Conservation (phyloP, 2,888 invertebrate species). For the Nemurella pictetii region DNA sequence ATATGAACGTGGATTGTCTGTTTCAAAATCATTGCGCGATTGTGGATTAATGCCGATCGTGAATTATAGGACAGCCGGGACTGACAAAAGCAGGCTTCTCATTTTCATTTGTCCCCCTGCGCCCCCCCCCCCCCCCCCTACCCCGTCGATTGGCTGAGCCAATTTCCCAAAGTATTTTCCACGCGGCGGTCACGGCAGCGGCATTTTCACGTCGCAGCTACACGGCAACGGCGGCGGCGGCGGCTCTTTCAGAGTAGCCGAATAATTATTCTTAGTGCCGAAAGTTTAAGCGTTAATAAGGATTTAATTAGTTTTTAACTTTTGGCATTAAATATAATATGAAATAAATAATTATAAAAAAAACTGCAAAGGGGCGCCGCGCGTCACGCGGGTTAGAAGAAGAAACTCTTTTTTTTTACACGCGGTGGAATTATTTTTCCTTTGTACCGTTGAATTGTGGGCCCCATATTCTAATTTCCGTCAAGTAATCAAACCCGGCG, state of each 20-base stretch:
- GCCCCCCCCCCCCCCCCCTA: background rate
- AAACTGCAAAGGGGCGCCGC: background rate
- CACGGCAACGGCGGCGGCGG: background rate
- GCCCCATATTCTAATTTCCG: conserved; percentile 6
- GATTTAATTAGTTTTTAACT: conserved; percentile 17
- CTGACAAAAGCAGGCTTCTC: background rate
- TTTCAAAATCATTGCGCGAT: background rate
- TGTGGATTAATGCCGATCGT: background rate
- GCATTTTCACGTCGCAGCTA: background rate
- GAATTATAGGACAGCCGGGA: background rate
- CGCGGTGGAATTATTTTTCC: background rate
- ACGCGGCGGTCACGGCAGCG: background rate
- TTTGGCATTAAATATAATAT: background rate
- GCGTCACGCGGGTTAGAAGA: background rate
- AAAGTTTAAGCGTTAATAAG: background rate
- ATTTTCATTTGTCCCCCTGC: background rate
- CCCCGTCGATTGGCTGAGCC: background rate
- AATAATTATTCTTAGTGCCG: background rate
- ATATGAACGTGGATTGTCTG: background rate
- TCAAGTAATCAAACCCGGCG: conserved; percentile 4
- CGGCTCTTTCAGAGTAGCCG: background rate
- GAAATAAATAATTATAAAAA: background rate
- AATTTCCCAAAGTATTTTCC: background rate
- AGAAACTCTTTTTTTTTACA: background rate
- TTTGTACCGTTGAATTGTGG: background rate